Evolutionary conservation across 2,888 invertebrate genomes (phyloP), one percentile per base, ranked within the genome.

Genomic region (Eueremaeus valkanovi): DNA sequence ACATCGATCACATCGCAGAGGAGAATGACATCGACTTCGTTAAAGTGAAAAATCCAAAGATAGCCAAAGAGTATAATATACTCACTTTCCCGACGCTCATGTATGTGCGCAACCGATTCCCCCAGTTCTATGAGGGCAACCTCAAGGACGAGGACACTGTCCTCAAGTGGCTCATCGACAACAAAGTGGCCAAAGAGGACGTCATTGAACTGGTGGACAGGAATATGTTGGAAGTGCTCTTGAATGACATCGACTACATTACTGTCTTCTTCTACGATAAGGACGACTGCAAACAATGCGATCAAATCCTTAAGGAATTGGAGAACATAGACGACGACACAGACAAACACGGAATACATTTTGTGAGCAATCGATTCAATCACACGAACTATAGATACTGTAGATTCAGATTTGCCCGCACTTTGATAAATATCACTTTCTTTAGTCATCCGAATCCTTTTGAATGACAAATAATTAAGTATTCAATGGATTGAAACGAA

Each of bases 1-100:
- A 94, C 81, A 94, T 95, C 80, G 94, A 94, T 81, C 93, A 94
- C 81, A 93, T 93, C 82, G 93, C 93, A 82, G 94, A 94, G 85
- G 91, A 93, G 81, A 90, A 92, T 83, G 90, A 92, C 80, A 92
- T 95, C 79, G 91, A 92, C 83, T 94, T 95, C 82, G 90, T 95
- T 0, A 94, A 94, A 84, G 93, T 93, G 79, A 93, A 93, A 11
- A 94, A 94, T 82, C 90, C 90, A 36, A 91, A 92, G 66, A 89
- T 94, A 76, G 90, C 92, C 78, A 91, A 90, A 81, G 93, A 93
- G 85, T 94, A 94, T 82, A 93, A 93, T 83, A 86, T 95, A 27
- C 86, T 90, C 27, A 87, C 88, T 18, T 85, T 95, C 75, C 94
- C 94, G 78, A 89, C 93, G 29, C 85, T 95, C 75, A 92, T 91